Base-by-base conservation (phyloP, 2,113 vertebrate genomes). In the Phylloscopus trochiloides region DNA sequence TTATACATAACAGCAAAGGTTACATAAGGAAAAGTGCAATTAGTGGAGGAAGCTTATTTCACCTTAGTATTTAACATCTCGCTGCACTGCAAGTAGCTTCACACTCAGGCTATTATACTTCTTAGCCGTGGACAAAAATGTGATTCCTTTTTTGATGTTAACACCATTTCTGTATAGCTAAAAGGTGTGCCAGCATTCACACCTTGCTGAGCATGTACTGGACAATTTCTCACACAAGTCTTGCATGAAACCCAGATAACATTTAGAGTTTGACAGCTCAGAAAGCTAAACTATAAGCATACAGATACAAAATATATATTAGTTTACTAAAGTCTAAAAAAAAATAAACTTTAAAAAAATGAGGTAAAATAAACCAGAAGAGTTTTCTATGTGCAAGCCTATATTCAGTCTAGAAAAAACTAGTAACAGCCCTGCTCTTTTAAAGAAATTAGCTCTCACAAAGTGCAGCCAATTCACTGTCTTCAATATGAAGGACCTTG, bases 401-500 rank as follows among this genome's bases (percentile, higher is more conserved):
- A 71, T 51, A 71, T 51, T 94, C 67, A 51, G 48, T 74, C 63
- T 95, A 92, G 86, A 86, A 94, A 91, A 97, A 87, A 63, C 40
- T 84, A 95, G 78, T 26, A 91, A 81, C 48, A 93, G 68, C 38
- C 12, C 40, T 91, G 75, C 94, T 96, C 58, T 97, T 94, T 67
- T 62, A 86, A 92, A 94, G 65, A 83, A 74, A 95, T 79, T 24
- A 81, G 78, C 92, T 95, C 92, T 85, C 72, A 78, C 45, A 76
- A 92, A 90, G 73, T 91, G 58, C 59, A 95, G 67, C 74, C 93
- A 89, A 85, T 48, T 86, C 58, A 91, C 72, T 50, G 43, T 96
- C 98, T 98, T 98, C 98, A 98, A 98, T 97, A 97, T 97, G 98
- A 98, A 98, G 97, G 97, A 98, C 78, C 76, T 93, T 90, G 61